Percentiles rank a stretch among this genome's conserved stretches.
Conservation (phyloP, 2,113 vertebrate species). For the Irena cyanogastra region DNA sequence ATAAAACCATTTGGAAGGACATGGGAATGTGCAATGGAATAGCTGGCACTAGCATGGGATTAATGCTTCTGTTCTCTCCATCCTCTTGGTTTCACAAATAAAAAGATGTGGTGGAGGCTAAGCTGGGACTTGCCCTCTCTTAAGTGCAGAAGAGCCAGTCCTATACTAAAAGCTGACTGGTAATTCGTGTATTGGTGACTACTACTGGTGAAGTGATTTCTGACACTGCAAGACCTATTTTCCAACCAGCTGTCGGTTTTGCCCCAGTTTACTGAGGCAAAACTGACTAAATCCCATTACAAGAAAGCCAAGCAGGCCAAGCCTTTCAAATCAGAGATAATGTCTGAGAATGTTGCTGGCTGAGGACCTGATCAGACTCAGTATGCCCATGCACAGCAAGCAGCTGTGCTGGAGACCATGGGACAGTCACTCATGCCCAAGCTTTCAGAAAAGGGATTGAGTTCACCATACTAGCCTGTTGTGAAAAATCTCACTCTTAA, state of each 20-base stretch:
- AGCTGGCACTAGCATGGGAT: not conserved
- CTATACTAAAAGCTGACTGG: not conserved
- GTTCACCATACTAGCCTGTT: not conserved
- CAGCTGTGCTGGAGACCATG: accelerated
- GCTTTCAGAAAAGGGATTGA: not conserved
- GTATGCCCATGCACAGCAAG: not conserved
- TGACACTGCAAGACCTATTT: not conserved
- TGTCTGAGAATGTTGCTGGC: not conserved
- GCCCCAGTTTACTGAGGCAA: not conserved
- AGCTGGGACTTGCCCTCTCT: not conserved
- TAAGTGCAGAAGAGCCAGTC: not conserved
- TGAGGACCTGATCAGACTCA: not conserved
- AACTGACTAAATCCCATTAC: not conserved
- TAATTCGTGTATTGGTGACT: not conserved
- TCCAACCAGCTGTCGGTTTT: not conserved
- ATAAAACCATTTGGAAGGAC: not conserved
- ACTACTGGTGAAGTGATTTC: not conserved
- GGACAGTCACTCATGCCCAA: not conserved
- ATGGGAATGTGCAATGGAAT: not conserved
- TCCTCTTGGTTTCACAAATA: not conserved
- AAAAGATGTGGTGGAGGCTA: not conserved
- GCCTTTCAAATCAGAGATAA: not conserved
- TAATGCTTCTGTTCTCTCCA: not conserved
- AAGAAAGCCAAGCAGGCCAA: not conserved
- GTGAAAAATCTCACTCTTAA: not conserved